Evolutionary conservation across 2,888 invertebrate genomes (phyloP), one percentile per base, ranked within the genome.

Genomic region (Drosophila quinaria): DNA sequence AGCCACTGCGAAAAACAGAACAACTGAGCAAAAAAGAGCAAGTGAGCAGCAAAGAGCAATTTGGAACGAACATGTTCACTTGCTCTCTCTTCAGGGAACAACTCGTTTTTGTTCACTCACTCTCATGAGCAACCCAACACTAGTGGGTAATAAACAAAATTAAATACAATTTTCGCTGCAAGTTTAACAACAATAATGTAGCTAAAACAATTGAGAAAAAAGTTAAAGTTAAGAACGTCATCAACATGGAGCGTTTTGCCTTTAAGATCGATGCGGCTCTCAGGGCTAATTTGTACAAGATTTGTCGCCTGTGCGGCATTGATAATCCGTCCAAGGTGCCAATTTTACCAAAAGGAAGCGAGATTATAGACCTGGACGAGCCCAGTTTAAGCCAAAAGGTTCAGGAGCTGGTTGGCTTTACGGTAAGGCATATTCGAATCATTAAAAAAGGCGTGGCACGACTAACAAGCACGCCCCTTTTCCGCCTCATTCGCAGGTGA

Each of bases 261-360:
- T 91, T 93, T 59, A 92, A 92, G 84, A 91, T 93, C 72, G 92
- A 93, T 80, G 91, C 91, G 66, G 90, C 88, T 60, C 87, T 92
- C 4, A 90, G 85, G 74, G 90, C 91, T 62, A 92, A 91, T 84
- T 87, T 93, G 54, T 92, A 90, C 79, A 92, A 92, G 83, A 92
- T 93, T 49, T 93, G 93, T 76, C 92, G 93, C 15, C 81, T 93
- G 31, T 93, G 93, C 76, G 93, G 93, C 49, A 92, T 92, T 46
- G 93, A 92, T 79, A 92, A 92, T 87, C 90, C 91, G 3, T 84
- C 87, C 46, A 92, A 92, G 80, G 82, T 92, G 15, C 84, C 85
- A 49, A 91, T 92, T 42, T 70, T 91, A 5, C 63, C 79, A 3
- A 70, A 70, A 25, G 68, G 46, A 11, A 72, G 70, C 29, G 74